phyloP scores from a whole-genome alignment of 2,113 vertebrate species.

The Chamaea fasciata region DNA sequence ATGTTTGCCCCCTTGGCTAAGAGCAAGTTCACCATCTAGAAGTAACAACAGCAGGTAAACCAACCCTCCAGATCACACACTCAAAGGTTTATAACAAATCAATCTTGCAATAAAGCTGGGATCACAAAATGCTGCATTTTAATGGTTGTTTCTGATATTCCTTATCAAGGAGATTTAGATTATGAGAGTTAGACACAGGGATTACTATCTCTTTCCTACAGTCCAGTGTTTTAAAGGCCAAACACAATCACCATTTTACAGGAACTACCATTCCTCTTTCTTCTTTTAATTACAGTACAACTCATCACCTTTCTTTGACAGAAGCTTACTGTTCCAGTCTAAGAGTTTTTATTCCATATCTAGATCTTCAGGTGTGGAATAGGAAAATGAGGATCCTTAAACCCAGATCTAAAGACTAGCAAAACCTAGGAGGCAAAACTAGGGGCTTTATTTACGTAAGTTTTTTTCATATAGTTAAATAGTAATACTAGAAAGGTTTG shows the following conservation, averaged over 20 bases:
- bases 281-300: not conserved
- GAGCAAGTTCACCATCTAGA: constrained; percentile 94
- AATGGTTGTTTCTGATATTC: not conserved
- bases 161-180: not conserved
- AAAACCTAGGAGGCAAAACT: not conserved
- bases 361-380: not conserved
- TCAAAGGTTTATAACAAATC: not conserved
- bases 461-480: not conserved
- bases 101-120: not conserved
- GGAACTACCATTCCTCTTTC: not conserved
- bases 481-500: not conserved
- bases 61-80: not conserved
- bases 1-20: constrained; percentile 95
- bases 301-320: not conserved
- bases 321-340: not conserved
- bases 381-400: not conserved
- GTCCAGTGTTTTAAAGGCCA: not conserved
- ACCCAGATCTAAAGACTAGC: not conserved
- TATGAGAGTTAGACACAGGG: not conserved
- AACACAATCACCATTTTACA: not conserved
- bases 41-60: constrained; percentile 9
- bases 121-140: not conserved
- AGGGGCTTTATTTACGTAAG: not conserved
- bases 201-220: not conserved
- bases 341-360: not conserved